A percentile compares a stretch with the other conserved stretches of the same genome.
These are phyloP conservation scores for Falco novaeseelandiae DNA, from an alignment of 2,797 vertebrate genomes.

Conservation along the genomic window DNA sequence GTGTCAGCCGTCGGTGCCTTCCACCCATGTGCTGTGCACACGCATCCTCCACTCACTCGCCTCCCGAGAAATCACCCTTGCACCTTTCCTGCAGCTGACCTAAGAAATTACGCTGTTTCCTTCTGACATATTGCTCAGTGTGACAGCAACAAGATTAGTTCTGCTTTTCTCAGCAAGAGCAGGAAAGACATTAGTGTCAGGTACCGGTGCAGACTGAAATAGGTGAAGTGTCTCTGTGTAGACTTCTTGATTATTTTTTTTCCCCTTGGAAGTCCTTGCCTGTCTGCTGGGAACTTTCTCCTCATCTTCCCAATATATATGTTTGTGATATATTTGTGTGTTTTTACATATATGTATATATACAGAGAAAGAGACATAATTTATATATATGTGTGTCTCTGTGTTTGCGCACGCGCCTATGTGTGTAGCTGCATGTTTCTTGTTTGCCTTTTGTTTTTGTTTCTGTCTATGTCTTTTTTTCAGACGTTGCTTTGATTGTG, in stretches of 20 bases:
- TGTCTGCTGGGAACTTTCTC: constrained; percentile 26
- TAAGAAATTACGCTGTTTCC: not conserved
- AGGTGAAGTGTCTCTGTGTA: not conserved
- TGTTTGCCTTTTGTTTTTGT: not conserved
- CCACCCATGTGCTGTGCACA: not conserved
- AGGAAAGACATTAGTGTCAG: not conserved
- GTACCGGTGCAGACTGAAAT: not conserved
- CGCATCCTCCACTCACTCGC: not conserved
- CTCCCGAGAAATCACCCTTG: not conserved
- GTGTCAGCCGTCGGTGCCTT: not conserved
- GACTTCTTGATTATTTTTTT: not conserved
- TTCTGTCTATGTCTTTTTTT: constrained; percentile 7
- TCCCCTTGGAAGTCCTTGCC: not conserved
- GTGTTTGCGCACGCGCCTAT: not conserved
- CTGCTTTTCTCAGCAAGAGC: constrained; percentile 19
- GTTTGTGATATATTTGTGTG: not conserved
- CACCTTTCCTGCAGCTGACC: constrained; percentile 4
- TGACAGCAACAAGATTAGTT: not conserved
- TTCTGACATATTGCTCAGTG: not conserved
- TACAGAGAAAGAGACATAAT: not conserved
- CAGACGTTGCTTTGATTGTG: constrained; percentile 25
- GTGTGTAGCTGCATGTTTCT: constrained; percentile 22
- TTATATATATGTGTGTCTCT: not conserved
- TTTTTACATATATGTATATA: not conserved
- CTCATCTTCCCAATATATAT: not conserved